phyloP scores from a whole-genome alignment of 2,888 invertebrate species.

The Lymantria dispar region DNA sequence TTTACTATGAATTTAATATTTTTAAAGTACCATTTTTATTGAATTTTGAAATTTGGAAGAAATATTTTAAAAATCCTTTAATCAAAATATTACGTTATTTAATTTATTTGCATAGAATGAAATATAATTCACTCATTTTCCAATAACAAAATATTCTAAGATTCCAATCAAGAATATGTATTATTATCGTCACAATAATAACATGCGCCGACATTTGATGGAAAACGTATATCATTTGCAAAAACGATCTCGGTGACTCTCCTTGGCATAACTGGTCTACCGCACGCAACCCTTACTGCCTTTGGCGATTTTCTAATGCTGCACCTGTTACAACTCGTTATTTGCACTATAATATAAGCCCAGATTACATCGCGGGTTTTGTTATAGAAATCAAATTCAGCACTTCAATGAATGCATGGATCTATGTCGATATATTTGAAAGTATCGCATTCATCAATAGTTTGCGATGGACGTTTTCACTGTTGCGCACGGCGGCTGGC shows the following conservation, averaged over 20 bases:
- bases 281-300: constrained; percentile 72
- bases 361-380: constrained; percentile 53
- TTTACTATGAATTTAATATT: too few relatives aligned
- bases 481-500: constrained; percentile 49
- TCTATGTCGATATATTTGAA: constrained; percentile 39
- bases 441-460: constrained; percentile 41
- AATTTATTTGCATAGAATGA: too few relatives aligned
- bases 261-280: constrained; percentile 70
- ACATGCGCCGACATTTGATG: constrained; percentile 56
- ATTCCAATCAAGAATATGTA: constrained; percentile 47
- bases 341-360: constrained; percentile 32
- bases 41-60: too few relatives aligned
- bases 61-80: too few relatives aligned
- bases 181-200: constrained; percentile 32
- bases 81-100: too few relatives aligned
- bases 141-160: too few relatives aligned
- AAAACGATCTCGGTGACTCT: constrained; percentile 64
- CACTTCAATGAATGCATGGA: constrained; percentile 23
- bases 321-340: constrained; percentile 60
- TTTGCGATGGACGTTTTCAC: constrained; percentile 66
- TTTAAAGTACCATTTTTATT: too few relatives aligned
- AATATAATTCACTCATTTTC: too few relatives aligned
- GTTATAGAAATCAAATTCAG: constrained; percentile 18
- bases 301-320: constrained; percentile 61
- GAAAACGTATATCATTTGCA: constrained; percentile 72